A percentile compares a stretch with the other conserved stretches of the same genome.
phyloP scores from a whole-genome alignment of 2,888 invertebrate species.

The Petrolisthes cinctipes region DNA sequence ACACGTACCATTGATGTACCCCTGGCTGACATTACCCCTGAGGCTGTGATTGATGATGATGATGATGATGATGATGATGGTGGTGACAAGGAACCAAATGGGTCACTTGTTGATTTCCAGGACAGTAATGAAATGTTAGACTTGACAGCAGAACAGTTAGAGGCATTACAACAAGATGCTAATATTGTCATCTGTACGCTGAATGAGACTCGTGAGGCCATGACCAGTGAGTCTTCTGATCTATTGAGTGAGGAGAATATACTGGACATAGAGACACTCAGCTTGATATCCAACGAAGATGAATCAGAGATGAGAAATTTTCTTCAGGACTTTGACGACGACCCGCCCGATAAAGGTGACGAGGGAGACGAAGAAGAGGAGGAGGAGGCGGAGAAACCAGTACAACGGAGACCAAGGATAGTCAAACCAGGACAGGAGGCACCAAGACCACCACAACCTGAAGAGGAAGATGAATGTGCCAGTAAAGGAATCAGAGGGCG shows the following conservation, averaged over 20 bases:
- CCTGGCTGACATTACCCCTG: constrained; percentile 67
- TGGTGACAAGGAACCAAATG: constrained; percentile 24
- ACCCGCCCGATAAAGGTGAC: constrained; percentile 65
- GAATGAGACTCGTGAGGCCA: constrained; percentile 70
- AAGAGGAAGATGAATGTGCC: constrained; percentile 68
- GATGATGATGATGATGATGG: constrained; percentile 7
- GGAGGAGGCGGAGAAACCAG: constrained; percentile 63
- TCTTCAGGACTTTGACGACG: constrained; percentile 66
- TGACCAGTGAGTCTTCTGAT: constrained; percentile 67
- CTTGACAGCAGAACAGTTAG: constrained; percentile 70
- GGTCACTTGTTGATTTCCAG: constrained; percentile 55
- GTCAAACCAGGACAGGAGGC: constrained; percentile 71
- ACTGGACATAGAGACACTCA: constrained; percentile 77
- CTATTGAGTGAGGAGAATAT: constrained; percentile 72
- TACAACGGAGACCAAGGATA: constrained; percentile 71
- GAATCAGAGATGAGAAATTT: constrained; percentile 59
- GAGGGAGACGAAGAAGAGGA: constrained; percentile 71
- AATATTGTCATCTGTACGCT: constrained; percentile 74
- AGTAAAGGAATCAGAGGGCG: constrained; percentile 78
- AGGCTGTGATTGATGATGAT: constrained; percentile 29
- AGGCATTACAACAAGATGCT: constrained; percentile 74
- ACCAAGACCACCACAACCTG: constrained; percentile 24
- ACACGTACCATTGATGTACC: constrained; percentile 77
- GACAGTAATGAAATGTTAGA: constrained; percentile 61
- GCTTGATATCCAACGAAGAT: constrained; percentile 76